Evolutionary conservation across 2,113 vertebrate genomes (phyloP).

Genomic region (Anguilla rostrata): DNA sequence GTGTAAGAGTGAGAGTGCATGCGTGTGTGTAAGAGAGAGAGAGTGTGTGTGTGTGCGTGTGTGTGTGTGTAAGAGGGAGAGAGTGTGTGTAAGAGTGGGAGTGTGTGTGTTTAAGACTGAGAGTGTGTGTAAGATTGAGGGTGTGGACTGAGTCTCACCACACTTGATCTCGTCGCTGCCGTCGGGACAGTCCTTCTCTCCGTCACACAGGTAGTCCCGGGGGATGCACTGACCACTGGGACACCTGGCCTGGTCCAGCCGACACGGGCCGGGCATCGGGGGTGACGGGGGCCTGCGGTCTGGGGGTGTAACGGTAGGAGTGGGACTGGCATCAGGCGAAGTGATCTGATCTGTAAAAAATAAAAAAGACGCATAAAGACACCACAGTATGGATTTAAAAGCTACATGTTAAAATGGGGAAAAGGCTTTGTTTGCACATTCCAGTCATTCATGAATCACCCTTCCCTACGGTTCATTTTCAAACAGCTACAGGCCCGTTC

Average conservation of each 20-base stretch:
- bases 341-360: background rate
- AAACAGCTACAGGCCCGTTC: too few relatives aligned
- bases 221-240: slow-evolving; percentile 79
- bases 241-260: slow-evolving; percentile 73
- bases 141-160: slow-evolving; percentile 61
- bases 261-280: slow-evolving; percentile 58
- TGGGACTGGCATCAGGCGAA: background rate
- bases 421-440: background rate
- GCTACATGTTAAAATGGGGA: background rate
- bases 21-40: too few relatives aligned
- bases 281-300: slow-evolving; percentile 25
- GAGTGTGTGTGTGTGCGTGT: too few relatives aligned
- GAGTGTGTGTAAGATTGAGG: background rate
- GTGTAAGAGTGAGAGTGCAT: too few relatives aligned
- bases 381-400: background rate
- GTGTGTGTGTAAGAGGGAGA: too few relatives aligned
- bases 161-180: slow-evolving; percentile 84
- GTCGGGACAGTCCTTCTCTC: slow-evolving; percentile 80
- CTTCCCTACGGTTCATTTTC: too few relatives aligned
- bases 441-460: too few relatives aligned
- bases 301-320: slow-evolving; percentile 22
- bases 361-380: background rate
- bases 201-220: slow-evolving; percentile 82
- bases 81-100: too few relatives aligned
- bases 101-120: background rate